Percentiles rank a stretch among this genome's conserved stretches.
Evolutionary conservation across 2,888 invertebrate genomes (phyloP).

Genomic region (Cinara cedri): DNA sequence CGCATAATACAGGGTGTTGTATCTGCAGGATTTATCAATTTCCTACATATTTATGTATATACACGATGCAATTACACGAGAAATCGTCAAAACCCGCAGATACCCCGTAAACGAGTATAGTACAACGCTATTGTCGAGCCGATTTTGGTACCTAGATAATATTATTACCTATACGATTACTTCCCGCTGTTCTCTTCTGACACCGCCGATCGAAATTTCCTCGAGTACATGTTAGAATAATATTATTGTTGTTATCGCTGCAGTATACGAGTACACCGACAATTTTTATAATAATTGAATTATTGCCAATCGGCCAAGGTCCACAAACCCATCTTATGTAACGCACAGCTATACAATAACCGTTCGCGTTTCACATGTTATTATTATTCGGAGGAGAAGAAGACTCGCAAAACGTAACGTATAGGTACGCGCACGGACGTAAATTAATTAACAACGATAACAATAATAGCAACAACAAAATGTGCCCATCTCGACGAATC

Average conservation of each 20-base stretch:
- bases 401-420: not conserved
- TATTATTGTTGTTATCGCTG: no score
- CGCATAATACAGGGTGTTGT: no score
- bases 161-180: no score
- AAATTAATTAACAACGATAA: constrained; percentile 36
- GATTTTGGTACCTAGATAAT: no score
- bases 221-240: not conserved
- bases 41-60: no score
- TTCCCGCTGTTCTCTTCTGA: constrained; percentile 38
- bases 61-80: no score
- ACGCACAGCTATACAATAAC: not conserved
- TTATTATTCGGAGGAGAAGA: not conserved
- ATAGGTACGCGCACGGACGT: not conserved
- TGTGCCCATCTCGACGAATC: not conserved
- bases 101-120: no score
- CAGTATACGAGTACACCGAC: no score
- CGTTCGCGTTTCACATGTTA: constrained; percentile 1
- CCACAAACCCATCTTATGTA: constrained; percentile 16
- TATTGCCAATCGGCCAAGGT: constrained; percentile 46
- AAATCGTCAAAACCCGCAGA: no score
- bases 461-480: not conserved
- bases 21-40: no score
- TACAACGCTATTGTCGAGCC: no score
- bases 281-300: constrained; percentile 18
- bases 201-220: not conserved